Evolutionary conservation across 2,113 vertebrate genomes (phyloP).

Genomic region (Cacatua alba): DNA sequence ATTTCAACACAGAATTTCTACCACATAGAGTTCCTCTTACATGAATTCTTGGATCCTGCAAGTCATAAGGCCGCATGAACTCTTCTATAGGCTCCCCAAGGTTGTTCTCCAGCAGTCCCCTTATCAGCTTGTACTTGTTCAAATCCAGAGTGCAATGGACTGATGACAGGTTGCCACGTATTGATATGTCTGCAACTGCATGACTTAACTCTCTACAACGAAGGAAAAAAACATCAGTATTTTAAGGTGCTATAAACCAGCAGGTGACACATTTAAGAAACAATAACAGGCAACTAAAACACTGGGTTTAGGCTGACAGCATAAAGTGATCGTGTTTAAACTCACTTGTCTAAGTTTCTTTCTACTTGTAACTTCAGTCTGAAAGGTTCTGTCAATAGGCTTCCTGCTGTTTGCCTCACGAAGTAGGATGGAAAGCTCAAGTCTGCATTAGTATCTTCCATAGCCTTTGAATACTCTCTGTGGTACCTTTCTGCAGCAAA

Average conservation of each 20-base stretch:
- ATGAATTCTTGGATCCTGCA: slow-evolving; percentile 92
- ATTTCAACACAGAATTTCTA: background rate
- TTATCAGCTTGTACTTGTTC: slow-evolving; percentile 90
- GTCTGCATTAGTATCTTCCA: slow-evolving; percentile 67
- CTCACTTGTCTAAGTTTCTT: slow-evolving; percentile 95
- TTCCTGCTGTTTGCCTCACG: slow-evolving; percentile 86
- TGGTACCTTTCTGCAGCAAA: slow-evolving; percentile 87
- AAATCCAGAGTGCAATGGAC: slow-evolving; percentile 93
- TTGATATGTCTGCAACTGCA: slow-evolving; percentile 88
- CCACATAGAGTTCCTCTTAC: slow-evolving; percentile 73
- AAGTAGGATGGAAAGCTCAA: slow-evolving; percentile 89
- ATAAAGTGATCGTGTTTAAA: background rate
- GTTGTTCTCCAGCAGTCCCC: slow-evolving; percentile 92
- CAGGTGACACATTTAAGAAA: background rate
- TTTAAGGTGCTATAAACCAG: background rate
- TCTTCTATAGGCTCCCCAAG: slow-evolving; percentile 94
- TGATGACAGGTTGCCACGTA: slow-evolving; percentile 91
- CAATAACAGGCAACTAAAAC: background rate
- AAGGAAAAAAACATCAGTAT: background rate
- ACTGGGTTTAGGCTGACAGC: background rate
- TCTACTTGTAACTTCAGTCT: slow-evolving; percentile 90
- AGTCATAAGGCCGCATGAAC: slow-evolving; percentile 92
- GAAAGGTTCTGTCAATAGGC: slow-evolving; percentile 89
- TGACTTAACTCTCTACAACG: slow-evolving; percentile 89
- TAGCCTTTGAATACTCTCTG: slow-evolving; percentile 66